Evolutionary conservation across 2,888 invertebrate species (phyloP).

Genomic region (Eurytoma californica): DNA sequence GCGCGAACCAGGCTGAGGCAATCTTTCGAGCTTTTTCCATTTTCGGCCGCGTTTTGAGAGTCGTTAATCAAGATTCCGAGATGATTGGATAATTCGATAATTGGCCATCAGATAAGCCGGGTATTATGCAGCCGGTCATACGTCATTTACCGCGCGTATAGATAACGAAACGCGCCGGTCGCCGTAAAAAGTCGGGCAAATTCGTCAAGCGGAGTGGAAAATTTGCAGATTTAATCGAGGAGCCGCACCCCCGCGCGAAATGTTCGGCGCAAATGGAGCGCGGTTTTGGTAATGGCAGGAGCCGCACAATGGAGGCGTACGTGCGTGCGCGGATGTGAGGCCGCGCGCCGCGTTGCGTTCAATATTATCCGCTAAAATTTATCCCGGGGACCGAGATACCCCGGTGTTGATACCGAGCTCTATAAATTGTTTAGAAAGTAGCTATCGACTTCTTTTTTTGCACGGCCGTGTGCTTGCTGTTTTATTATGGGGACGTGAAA

Average conservation of each 20-base stretch:
- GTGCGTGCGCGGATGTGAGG: background rate
- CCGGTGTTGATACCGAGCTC: too few relatives aligned
- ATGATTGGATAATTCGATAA: slow-evolving; percentile 52
- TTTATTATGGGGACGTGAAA: too few relatives aligned
- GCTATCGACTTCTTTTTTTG: too few relatives aligned
- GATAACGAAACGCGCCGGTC: background rate
- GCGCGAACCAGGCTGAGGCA: background rate
- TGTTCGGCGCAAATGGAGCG: background rate
- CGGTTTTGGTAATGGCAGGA: background rate
- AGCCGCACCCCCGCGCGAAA: background rate
- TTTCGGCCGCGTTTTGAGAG: slow-evolving; percentile 20
- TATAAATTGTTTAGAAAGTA: too few relatives aligned
- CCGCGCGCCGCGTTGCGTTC: too few relatives aligned
- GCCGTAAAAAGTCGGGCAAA: background rate
- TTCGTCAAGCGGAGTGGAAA: slow-evolving; percentile 17
- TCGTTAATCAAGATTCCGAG: slow-evolving; percentile 35
- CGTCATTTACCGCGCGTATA: background rate
- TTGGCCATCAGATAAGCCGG: slow-evolving; percentile 32
- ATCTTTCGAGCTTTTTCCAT: slow-evolving; percentile 2
- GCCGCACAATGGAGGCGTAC: background rate
- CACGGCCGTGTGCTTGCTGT: too few relatives aligned
- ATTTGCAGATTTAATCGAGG: slow-evolving; percentile 23
- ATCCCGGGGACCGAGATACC: too few relatives aligned
- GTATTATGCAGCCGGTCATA: slow-evolving; percentile 22
- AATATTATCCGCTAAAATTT: background rate